Evolutionary conservation across 2,797 vertebrate genomes (phyloP).

Genomic region (Alosa sapidissima): DNA sequence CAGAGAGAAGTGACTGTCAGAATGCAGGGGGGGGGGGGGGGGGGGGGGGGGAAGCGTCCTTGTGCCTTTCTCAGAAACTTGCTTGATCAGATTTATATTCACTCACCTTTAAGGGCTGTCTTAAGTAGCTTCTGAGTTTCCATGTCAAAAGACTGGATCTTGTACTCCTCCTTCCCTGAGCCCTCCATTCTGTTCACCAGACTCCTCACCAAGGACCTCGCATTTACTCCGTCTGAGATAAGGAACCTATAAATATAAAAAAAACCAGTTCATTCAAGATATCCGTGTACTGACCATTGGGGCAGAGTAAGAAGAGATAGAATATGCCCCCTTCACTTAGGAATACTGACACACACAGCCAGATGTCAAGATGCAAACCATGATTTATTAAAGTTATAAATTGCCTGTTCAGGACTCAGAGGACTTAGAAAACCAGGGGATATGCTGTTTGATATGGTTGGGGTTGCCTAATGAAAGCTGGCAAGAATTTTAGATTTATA

Average conservation of each 20-base stretch:
- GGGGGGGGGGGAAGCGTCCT: not conserved
- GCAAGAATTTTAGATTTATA: not conserved
- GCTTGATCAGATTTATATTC: not conserved
- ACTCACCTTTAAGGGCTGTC: conserved; percentile 93
- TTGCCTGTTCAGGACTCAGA: not conserved
- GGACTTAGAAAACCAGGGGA: not conserved
- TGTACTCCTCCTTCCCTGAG: conserved; percentile 84
- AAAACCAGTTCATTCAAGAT: not conserved
- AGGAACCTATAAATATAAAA: not conserved
- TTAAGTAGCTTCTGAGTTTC: conserved; percentile 91
- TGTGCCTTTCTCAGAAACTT: not conserved
- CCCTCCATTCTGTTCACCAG: conserved; percentile 80
- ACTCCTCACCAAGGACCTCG: not conserved
- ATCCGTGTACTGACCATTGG: not conserved
- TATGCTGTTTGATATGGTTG: not conserved
- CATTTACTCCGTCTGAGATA: conserved; percentile 2
- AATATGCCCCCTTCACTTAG: not conserved
- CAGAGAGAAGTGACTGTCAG: conserved; percentile 5
- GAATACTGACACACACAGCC: not conserved
- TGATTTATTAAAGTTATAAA: not conserved
- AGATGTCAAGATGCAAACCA: not conserved
- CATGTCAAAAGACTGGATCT: conserved; percentile 89
- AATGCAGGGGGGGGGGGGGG: not conserved
- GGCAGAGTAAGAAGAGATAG: not conserved
- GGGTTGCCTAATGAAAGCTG: not conserved